Evolutionary conservation across 2,797 vertebrate genomes (phyloP), one percentile per base, ranked within the genome.

Genomic region (Hoplostethus atlanticus): DNA sequence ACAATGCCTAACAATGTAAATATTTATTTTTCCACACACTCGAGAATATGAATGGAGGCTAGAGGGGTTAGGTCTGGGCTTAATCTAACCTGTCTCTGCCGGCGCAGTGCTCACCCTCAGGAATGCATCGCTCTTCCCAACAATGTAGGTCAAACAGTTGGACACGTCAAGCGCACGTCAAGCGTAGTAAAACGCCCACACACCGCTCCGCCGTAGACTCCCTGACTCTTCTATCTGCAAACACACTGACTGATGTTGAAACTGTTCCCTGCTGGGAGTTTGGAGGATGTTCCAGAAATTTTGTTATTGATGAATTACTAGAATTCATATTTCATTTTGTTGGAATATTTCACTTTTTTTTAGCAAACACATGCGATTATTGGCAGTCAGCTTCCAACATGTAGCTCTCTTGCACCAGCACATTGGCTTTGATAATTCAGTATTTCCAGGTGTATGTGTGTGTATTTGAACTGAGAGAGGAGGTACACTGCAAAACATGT

Each of bases 11-110:
- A 63, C 61, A 64, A 51, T 86, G 79, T 81, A 89, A 87, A 88
- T 89, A 85, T 89, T 84, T 84, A 71, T 81, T 73, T 83, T 86
- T 59, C 57, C 63, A 50, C 4, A 48, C 65, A 71, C 60, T 69
- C 64, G 25, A 63, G 54, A 81, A 68, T 73, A 64, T 87, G 83
- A 89, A 79, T 76, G 75, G 53, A 75, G 56, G 53, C 76, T 85
- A 71, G 50, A 78, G 53, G 67, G 75, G 70, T 71, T 83, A 65
- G 38, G 12, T 54, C 21, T 68, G 47, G 31, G 40, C 58, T 69
- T 83, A 71, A 78, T 87, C 68, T 80, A 48, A 81, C 47, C 56
- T 56, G 71, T 66, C 56, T 54, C 57, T 77, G 61, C 63, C 71
- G 70, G 82, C 64, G 52, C 63, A 54, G 62, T 44, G 54, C 65